Conservation (phyloP, 2,888 invertebrate species). For the Cheilosia vernalis region DNA sequence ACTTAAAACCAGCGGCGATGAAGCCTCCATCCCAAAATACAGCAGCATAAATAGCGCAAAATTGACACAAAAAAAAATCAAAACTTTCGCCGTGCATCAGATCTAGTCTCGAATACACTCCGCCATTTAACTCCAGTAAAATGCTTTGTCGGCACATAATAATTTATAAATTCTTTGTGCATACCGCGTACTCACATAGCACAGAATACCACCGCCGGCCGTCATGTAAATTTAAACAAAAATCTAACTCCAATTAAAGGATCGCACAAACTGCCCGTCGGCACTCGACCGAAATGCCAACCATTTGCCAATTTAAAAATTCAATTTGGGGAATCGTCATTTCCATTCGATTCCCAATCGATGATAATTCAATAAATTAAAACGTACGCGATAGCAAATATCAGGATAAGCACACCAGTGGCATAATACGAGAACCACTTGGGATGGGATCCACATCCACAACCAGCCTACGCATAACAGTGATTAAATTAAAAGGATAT, state of each 20-base stretch:
- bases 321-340: conserved; percentile 66
- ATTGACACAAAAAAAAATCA: too few species aligned
- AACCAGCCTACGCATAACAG: conserved; percentile 20
- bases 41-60: too few species aligned
- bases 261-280: conserved; percentile 21
- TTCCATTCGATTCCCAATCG: conserved; percentile 52
- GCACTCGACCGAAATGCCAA: conserved; percentile 40
- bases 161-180: conserved; percentile 51
- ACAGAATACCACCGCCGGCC: conserved; percentile 27
- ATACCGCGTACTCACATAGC: conserved; percentile 4
- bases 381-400: conserved; percentile 49
- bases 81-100: not conserved
- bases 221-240: conserved; percentile 20
- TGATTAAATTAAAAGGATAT: conserved; percentile 67
- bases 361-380: conserved; percentile 70
- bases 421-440: not conserved
- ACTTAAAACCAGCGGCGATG: too few species aligned
- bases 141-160: conserved; percentile 46
- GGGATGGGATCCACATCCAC: not conserved
- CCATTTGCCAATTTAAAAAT: conserved; percentile 60
- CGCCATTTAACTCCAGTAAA: conserved; percentile 22
- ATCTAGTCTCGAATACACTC: not conserved
- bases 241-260: conserved; percentile 49
- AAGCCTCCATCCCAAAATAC: too few species aligned
- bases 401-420: conserved; percentile 34